Percentiles rank a stretch among this genome's conserved stretches.
Evolutionary conservation across 92 coral and sea anemone genomes (phyloP).

Genomic region (Zoanthus sansibaricus): DNA sequence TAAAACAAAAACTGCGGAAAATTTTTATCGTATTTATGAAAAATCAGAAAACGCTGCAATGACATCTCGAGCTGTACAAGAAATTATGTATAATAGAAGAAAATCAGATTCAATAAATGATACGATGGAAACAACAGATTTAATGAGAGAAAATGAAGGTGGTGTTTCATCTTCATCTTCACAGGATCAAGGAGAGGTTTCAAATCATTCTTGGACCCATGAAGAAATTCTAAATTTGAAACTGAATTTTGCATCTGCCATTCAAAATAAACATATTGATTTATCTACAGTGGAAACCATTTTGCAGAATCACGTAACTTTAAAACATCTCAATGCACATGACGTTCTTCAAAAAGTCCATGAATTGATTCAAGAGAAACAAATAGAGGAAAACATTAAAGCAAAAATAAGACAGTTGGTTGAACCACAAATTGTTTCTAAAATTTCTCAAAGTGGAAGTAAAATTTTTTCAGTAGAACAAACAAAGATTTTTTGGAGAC

Average conservation of each 20-base stretch:
- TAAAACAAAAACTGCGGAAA: not conserved
- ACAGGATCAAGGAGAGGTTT: not conserved
- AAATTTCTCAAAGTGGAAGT: not conserved
- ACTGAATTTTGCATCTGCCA: not conserved
- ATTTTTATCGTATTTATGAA: too few species aligned
- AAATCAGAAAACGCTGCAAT: not conserved
- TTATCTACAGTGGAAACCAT: not conserved
- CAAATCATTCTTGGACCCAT: not conserved
- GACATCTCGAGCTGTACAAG: not conserved
- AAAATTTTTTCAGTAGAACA: not conserved
- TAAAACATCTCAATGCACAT: not conserved
- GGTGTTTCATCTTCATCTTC: too few species aligned
- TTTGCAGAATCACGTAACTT: not conserved
- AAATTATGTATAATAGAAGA: not conserved
- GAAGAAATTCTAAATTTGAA: not conserved
- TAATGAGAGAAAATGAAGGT: too few species aligned
- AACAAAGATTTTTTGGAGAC: not conserved
- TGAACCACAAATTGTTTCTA: not conserved
- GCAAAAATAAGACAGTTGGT: not conserved
- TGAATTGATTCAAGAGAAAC: not conserved
- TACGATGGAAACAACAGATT: not conserved
- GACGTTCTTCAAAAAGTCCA: not conserved
- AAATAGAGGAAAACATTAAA: not conserved
- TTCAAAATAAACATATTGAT: not conserved
- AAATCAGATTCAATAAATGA: not conserved